A percentile compares a stretch with the other conserved stretches of the same genome.
Evolutionary conservation across 2,888 invertebrate species (phyloP).

Genomic region (Drosophila anomalipes): DNA sequence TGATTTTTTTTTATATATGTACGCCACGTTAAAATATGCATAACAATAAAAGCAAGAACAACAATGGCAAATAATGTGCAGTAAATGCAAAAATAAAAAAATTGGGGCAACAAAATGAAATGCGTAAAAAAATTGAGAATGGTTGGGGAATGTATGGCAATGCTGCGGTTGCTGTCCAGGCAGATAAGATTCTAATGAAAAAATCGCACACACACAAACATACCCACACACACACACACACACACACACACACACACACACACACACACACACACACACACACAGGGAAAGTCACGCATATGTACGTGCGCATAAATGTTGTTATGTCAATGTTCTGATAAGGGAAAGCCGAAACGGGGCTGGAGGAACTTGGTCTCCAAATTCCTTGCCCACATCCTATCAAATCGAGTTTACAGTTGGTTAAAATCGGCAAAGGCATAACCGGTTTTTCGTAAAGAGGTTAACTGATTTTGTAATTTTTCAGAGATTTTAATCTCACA

Average conservation of each 20-base stretch:
- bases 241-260: background rate
- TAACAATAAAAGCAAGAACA: constrained; percentile 21
- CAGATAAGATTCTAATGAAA: constrained; percentile 52
- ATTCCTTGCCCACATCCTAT: constrained; percentile 5
- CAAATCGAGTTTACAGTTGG: constrained; percentile 1
- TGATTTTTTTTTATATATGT: constrained; percentile 37
- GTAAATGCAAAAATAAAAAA: constrained; percentile 32
- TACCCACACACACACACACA: background rate
- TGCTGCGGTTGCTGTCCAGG: constrained; percentile 25
- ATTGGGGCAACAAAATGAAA: constrained; percentile 20
- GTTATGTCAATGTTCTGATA: constrained; percentile 1
- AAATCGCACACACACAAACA: constrained; percentile 22
- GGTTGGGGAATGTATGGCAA: constrained; percentile 19
- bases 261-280: background rate
- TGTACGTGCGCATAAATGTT: background rate
- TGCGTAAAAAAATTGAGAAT: constrained; percentile 12
- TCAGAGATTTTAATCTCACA: background rate
- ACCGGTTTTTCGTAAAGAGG: background rate
- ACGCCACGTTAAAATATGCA: constrained; percentile 38
- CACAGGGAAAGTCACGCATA: background rate
- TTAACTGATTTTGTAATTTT: background rate
- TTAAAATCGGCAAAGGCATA: background rate
- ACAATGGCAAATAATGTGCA: constrained; percentile 22
- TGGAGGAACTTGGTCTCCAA: background rate
- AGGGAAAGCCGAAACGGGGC: background rate